Percentiles rank a stretch among this genome's conserved stretches.
Conservation (phyloP, 2,888 invertebrate species). For the Drosophila prostipennis region DNA sequence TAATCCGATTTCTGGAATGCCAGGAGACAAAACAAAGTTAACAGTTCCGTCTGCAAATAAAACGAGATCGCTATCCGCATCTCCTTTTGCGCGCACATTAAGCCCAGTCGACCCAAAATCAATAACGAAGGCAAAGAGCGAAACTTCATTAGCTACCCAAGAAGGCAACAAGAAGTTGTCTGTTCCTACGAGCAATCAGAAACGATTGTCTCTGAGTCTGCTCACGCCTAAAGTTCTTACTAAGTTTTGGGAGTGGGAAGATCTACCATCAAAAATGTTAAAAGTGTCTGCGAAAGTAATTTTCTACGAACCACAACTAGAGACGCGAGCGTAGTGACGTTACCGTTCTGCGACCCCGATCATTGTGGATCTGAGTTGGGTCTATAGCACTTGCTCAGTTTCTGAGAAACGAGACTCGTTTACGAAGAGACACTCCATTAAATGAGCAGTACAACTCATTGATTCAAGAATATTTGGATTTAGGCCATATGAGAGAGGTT, state of each 20-base stretch:
- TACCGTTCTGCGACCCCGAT: not conserved
- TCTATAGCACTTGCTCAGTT: too few relatives aligned
- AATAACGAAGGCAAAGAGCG: not conserved
- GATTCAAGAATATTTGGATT: slow-evolving; percentile 15
- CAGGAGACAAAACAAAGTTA: not conserved
- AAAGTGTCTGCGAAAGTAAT: too few relatives aligned
- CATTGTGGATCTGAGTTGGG: not conserved
- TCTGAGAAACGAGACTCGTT: not conserved
- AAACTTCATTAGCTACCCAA: not conserved
- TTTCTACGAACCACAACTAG: slow-evolving; percentile 1
- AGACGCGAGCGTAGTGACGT: not conserved
- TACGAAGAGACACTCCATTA: not conserved
- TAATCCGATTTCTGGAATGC: not conserved
- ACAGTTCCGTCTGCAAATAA: not conserved
- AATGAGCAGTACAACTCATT: slow-evolving; percentile 4
- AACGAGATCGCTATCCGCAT: slow-evolving; percentile 1
- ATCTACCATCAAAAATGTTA: too few relatives aligned
- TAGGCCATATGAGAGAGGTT: slow-evolving; percentile 17
- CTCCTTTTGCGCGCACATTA: not conserved
- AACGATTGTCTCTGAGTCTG: not conserved
- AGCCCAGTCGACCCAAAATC: not conserved
- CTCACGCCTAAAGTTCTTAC: too few relatives aligned
- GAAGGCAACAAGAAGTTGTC: not conserved
- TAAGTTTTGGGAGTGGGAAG: too few relatives aligned
- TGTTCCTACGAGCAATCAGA: not conserved